Base-by-base conservation (phyloP, 2,113 vertebrate species). In the Sinocyclocheilus anshuiensis region DNA sequence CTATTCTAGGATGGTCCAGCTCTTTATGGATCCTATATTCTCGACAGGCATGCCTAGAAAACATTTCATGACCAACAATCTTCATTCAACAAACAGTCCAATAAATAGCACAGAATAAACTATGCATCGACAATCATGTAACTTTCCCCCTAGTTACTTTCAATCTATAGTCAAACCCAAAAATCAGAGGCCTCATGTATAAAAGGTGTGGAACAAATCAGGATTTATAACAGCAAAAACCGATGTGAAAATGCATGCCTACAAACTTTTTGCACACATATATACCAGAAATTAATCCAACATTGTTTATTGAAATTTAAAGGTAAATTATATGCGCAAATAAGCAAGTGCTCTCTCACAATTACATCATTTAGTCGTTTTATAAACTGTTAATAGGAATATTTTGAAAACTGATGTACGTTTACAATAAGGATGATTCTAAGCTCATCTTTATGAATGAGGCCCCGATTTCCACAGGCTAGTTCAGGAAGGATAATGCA, bases 21-120 rank as follows among this genome's bases (percentile, higher is more conserved):
- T 99, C 98, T 94, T 99, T 99, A 92, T 99, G 98, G 91, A 99
- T 99, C 95, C 98, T 96, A 95, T 99, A 99, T 93, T 99, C 98
- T 92, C 98, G 96, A 95, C 98, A 99, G 0, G 98, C 98, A 86
- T 99, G 98, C 94, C 98, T 99, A 93, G 10, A 91, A 90, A 45
- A 87, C 80, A 63, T 55, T 26, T 59, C 29, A 78, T 75, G 5
- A 79, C 0, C 9, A 61, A 77, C 18, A 4, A 2, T 24, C 71
- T 61, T 76, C 45, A 48, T 48, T 69, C 20, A n/a, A 59, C 57
- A 59, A 22, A 59, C 57, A n/a, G 57, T 59, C 20, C 20, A 69
- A 67, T 15, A 67, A 33, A 36, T 39, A 9, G 33, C 36, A 18
- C 33, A 4, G 33, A 39, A 39, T 4, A 72, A 42, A 22, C 33